phyloP scores from a whole-genome alignment of 1,140 invertebrate species.

The Tetraneura akinire region DNA sequence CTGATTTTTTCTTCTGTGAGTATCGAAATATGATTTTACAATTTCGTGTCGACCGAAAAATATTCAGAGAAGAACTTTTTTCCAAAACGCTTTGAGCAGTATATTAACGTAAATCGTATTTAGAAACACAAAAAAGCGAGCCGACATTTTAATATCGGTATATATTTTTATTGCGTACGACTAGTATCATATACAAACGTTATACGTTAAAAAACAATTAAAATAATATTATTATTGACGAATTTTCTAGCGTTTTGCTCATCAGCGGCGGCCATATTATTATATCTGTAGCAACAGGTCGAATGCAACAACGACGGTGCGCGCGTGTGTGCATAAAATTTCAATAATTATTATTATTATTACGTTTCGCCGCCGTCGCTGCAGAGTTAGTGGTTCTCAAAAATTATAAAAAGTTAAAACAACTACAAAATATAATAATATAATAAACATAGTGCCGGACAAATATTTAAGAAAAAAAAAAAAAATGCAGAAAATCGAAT shows the following conservation, averaged over 20 bases:
- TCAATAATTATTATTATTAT: neutral
- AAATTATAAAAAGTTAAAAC: neutral
- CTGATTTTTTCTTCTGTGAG: too few relatives aligned
- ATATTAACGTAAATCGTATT: too few relatives aligned
- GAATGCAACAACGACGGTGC: neutral
- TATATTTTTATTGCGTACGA: neutral
- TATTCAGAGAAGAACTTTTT: too few relatives aligned
- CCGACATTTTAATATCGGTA: too few relatives aligned
- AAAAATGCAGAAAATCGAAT: neutral
- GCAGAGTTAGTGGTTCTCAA: neutral
- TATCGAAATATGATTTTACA: too few relatives aligned
- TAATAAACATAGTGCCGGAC: too few relatives aligned
- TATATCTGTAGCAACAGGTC: neutral
- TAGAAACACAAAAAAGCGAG: too few relatives aligned
- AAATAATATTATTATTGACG: neutral
- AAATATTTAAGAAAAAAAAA: too few relatives aligned
- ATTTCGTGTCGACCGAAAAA: too few relatives aligned
- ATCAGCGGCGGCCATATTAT: neutral
- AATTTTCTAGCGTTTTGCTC: neutral
- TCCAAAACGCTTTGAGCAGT: too few relatives aligned
- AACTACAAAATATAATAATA: too few relatives aligned
- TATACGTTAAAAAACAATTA: constrained; percentile 4
- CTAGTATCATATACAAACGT: too few relatives aligned
- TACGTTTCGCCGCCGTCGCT: neutral
- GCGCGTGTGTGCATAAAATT: neutral